Percentiles rank a stretch among this genome's conserved stretches.
phyloP scores from a whole-genome alignment of 2,113 vertebrate genomes.

The Cricetomys ansorgei region DNA sequence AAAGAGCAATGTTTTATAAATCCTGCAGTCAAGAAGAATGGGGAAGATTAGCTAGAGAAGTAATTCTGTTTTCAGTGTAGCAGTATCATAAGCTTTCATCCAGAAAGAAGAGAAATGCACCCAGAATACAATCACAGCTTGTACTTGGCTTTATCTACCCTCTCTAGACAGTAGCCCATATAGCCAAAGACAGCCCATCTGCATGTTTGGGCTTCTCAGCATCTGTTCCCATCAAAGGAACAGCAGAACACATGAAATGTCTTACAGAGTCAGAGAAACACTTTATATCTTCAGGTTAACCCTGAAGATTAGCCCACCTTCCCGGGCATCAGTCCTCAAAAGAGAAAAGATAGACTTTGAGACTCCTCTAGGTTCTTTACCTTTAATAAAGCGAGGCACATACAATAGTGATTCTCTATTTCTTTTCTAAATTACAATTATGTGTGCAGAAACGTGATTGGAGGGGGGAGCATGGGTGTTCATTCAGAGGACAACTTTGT shows the following conservation, averaged over 20 bases:
- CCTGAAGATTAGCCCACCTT: not conserved
- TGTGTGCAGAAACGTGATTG: too few relatives aligned
- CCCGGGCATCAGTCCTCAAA: not conserved
- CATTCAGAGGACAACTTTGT: not conserved
- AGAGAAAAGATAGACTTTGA: not conserved
- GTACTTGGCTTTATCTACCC: not conserved
- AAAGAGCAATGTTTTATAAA: conserved; percentile 65
- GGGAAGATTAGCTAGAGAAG: conserved; percentile 58
- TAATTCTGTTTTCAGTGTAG: not conserved
- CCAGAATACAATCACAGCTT: conserved; percentile 50
- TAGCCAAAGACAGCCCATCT: not conserved
- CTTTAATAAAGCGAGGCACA: not conserved
- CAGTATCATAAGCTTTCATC: conserved; percentile 48
- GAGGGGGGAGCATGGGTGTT: not conserved
- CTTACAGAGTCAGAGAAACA: not conserved
- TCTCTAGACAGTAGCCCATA: conserved; percentile 17
- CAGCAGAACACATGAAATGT: not conserved
- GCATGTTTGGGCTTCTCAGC: not conserved
- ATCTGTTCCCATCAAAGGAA: not conserved
- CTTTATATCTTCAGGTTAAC: not conserved
- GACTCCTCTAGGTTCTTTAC: not conserved
- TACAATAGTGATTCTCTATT: not conserved
- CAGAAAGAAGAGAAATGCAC: conserved; percentile 61
- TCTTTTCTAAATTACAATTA: not conserved
- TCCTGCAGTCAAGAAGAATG: conserved; percentile 37